Conservation (phyloP, 2,113 vertebrate genomes). For the Trogon melanurus region DNA sequence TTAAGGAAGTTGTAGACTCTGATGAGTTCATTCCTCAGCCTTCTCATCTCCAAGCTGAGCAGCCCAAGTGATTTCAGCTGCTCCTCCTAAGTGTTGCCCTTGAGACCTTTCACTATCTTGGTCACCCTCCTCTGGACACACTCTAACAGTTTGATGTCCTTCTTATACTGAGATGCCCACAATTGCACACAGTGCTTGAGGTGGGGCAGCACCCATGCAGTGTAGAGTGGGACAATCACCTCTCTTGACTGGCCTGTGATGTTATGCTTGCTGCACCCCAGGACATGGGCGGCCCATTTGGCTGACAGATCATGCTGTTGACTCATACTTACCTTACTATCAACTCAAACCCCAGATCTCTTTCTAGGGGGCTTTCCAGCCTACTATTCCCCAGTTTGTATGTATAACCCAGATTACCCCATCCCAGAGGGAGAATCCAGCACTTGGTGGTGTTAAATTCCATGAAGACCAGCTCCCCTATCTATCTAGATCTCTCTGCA, state of each 20-base stretch:
- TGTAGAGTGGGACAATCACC: background rate
- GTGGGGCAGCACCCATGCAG: background rate
- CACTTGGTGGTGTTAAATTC: background rate
- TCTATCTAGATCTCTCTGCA: background rate
- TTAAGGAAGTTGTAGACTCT: background rate
- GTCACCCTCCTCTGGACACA: background rate
- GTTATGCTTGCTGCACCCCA: background rate
- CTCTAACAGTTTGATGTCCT: background rate
- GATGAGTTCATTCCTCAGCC: background rate
- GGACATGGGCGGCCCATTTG: background rate
- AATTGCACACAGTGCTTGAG: background rate
- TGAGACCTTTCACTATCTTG: background rate
- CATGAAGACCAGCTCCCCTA: background rate
- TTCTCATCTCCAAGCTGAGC: background rate
- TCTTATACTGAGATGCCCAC: background rate
- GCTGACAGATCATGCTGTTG: background rate
- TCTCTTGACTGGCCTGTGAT: accelerated
- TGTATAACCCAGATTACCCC: no score
- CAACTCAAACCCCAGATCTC: background rate
- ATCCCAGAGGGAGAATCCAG: background rate
- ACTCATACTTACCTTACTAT: background rate
- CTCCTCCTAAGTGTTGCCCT: background rate
- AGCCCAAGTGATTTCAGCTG: background rate
- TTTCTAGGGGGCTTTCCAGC: background rate
- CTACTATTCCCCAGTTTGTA: background rate